These are phyloP conservation scores for Holotrichia oblita DNA, from an alignment of 1,140 invertebrate species.

Conservation along the genomic window DNA sequence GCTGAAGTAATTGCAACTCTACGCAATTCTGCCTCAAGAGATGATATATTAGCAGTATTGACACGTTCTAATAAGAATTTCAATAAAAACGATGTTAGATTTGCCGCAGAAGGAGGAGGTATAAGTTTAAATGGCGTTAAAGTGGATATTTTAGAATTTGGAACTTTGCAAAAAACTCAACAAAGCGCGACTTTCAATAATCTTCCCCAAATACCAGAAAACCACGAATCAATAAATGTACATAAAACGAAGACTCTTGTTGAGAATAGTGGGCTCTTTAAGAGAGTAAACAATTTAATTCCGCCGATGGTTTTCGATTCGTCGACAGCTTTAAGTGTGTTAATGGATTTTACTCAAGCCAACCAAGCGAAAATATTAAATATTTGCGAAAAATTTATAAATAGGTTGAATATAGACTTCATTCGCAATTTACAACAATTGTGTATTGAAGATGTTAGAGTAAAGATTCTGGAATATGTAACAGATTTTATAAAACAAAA, in stretches of 20 bases:
- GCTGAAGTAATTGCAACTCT: constrained; percentile 57
- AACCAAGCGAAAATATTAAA: background rate
- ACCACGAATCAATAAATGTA: background rate
- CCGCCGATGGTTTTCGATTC: background rate
- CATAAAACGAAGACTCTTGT: background rate
- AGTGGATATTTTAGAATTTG: constrained; percentile 53
- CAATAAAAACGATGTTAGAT: constrained; percentile 52
- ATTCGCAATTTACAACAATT: background rate
- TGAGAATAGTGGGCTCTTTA: background rate
- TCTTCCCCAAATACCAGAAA: constrained; percentile 43
- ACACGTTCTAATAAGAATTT: constrained; percentile 53
- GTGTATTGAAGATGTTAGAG: background rate
- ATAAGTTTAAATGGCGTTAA: constrained; percentile 53
- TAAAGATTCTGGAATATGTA: background rate
- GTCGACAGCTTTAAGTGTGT: too few relatives aligned
- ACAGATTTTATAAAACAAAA: background rate
- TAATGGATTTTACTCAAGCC: background rate
- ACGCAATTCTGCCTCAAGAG: constrained; percentile 51
- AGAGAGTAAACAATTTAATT: background rate
- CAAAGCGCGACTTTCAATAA: constrained; percentile 42
- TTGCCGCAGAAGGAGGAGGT: constrained; percentile 49
- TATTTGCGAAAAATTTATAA: background rate
- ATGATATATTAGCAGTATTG: constrained; percentile 56
- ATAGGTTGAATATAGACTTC: background rate
- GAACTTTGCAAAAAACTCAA: constrained; percentile 45